Conservation (phyloP, 2,113 vertebrate species). For the Leptobrachium leishanense region DNA sequence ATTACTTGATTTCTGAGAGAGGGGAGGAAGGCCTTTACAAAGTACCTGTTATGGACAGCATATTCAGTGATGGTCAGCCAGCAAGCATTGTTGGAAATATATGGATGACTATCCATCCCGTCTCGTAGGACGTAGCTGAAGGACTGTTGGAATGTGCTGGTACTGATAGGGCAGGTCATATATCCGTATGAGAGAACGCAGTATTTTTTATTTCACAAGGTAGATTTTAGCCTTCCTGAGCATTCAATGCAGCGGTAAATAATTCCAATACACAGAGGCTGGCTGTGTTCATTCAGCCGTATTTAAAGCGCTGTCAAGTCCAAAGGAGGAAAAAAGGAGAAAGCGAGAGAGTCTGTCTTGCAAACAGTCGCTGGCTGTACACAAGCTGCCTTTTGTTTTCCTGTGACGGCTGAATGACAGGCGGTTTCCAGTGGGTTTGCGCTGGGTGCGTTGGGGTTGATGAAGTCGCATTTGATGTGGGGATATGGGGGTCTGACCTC, state of each 20-base stretch:
- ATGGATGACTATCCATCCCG: no score
- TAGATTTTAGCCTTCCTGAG: slow-evolving; percentile 36
- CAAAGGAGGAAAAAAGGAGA: slow-evolving; percentile 8
- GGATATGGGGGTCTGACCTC: slow-evolving; percentile 44
- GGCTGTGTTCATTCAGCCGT: background rate
- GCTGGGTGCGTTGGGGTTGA: slow-evolving; percentile 27
- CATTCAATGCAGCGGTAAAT: slow-evolving; percentile 39
- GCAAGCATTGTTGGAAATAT: no score
- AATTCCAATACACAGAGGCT: background rate
- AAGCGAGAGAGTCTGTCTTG: slow-evolving; percentile 17
- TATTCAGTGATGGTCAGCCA: no score
- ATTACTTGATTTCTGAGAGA: no score
- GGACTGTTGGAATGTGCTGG: no score
- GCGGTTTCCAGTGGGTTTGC: slow-evolving; percentile 5
- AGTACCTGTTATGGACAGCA: no score
- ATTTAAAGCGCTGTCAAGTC: slow-evolving; percentile 39
- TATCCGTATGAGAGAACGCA: slow-evolving; percentile 2
- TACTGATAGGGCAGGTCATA: background rate
- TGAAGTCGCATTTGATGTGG: slow-evolving; percentile 47
- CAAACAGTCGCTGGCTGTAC: slow-evolving; percentile 13
- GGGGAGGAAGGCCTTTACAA: no score
- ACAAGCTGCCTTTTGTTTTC: slow-evolving; percentile 19
- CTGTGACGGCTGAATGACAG: background rate
- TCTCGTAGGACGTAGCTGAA: no score
- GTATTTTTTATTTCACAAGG: slow-evolving; percentile 23